Evolutionary conservation across 2,113 vertebrate species (phyloP).

Genomic region (Carlito syrichta): DNA sequence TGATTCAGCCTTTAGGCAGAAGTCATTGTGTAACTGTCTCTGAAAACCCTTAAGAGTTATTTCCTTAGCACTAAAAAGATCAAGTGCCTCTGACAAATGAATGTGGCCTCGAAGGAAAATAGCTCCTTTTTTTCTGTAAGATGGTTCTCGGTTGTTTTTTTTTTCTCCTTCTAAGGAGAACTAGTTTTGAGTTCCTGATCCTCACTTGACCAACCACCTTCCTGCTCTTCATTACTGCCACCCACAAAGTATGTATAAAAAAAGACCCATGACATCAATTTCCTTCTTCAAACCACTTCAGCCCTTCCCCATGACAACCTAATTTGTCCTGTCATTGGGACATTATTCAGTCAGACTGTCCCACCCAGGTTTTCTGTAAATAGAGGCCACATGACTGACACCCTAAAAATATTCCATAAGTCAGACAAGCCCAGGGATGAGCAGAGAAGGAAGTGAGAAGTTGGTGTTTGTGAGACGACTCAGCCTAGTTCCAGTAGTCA

Average conservation of each 20-base stretch:
- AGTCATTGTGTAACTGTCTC: background rate
- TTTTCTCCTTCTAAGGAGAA: background rate
- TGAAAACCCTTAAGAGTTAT: background rate
- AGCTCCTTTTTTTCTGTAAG: background rate
- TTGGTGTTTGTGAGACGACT: rapidly evolving
- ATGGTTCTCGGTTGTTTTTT: background rate
- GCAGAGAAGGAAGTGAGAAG: background rate
- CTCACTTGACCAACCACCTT: background rate
- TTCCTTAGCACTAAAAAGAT: background rate
- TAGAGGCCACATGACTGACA: background rate
- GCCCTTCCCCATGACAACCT: background rate
- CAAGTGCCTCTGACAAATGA: background rate
- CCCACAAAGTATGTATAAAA: background rate
- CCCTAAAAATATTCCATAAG: background rate
- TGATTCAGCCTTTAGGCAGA: background rate
- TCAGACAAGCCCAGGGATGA: background rate
- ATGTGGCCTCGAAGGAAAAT: background rate
- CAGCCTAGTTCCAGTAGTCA: background rate
- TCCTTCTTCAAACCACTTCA: background rate
- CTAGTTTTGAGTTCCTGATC: background rate
- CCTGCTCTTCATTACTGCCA: background rate
- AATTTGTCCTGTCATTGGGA: background rate
- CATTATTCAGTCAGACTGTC: background rate
- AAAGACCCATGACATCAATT: conserved; percentile 5
- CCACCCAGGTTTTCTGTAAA: background rate